Evolutionary conservation across 2,888 invertebrate species (phyloP), one percentile per base, ranked within the genome.

Genomic region (Lepidocyrtoides sp.): DNA sequence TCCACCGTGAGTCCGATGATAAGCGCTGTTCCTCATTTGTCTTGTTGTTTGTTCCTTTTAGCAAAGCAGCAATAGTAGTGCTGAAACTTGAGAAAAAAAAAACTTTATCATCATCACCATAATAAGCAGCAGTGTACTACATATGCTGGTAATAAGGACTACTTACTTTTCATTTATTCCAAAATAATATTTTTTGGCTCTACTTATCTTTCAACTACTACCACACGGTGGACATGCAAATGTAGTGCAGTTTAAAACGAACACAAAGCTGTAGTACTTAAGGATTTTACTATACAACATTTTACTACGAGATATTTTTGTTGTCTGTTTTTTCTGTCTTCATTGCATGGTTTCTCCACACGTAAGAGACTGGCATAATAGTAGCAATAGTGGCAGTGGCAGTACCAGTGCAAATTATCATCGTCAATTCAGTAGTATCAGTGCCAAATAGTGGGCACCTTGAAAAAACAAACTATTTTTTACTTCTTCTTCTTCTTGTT

Each of bases 401-500:
- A 54, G 79, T 79, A 79, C 79, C 79, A 79, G 69, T 41, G 69
- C 69, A 36, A 41, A 54, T n/a, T 69, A 69, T 69, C 69, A 69
- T 17, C 69, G n/a, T 23, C n/a, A 26, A 29, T 17, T 12, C 44
- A 82, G 60, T 82, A 82, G 48, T 54, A 72, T 69, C 72, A 85
- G 84, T 85, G 84, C 84, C 84, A 85, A 69, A 69, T 69, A 5
- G 32, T 69, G 69, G 69, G 84, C 84, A 85, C 84, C 84, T 85
- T 85, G 84, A 85, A 85, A 85, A 66, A 69, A 69, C 2, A 17
- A n/a, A 72, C 72, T 29, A 72, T 84, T 85, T 66, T 72, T 44
- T 48, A 23, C 82, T 44, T 8, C 69, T 36, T 17, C 82, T 44
- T 8, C 69, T 36, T 17, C 12, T n/a, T 69, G 54, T 85, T 85